Evolutionary conservation across 2,888 invertebrate genomes (phyloP), one percentile per base, ranked within the genome.

Genomic region (Rhyacophila evoluta): DNA sequence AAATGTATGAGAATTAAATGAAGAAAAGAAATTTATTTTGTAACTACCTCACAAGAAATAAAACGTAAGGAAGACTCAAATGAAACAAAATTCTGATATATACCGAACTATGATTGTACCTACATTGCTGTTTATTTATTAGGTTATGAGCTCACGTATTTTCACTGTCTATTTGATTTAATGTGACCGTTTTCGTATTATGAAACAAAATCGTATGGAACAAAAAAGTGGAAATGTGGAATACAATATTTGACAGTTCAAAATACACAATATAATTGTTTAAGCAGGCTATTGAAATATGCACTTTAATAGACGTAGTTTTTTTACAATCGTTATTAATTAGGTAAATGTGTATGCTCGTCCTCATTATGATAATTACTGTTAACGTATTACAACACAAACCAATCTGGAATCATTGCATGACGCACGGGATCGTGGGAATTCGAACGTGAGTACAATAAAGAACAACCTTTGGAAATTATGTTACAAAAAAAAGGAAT

Each of bases 361-460:
- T 25, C 55, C 55, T 55, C 55, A 55, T 55, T 55, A 55, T 2
- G 19, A 55, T 55, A 55, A 55, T 55, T 55, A 19, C 12, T 55
- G 19, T 55, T 5, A 19, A 8, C 19, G 19, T 55, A 55, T 69
- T 28, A 33, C 28, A 12, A n/a, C 69, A 69, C 69, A 36, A 29
- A 38, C 39, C 70, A 39, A 70, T 29, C 75, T 70, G 75, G 75
- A 75, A 39, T 79, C 75, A 69, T 83, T 84, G 85, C 85, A 88
- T 83, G 86, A 85, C 78, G 87, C 86, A 83, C 87, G 86, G 84
- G 86, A 78, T 76, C 78, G 87, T 79, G 88, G 87, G 84, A 87
- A 85, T 82, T 87, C 87, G 81, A 87, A 37, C 72, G 72, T 37
- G 75, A 78, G 74, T 78, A 78, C 78, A 78, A 76, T 77, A 78